Evolutionary conservation across 2,797 vertebrate species (phyloP).

Genomic region (Gallinago solitaria): DNA sequence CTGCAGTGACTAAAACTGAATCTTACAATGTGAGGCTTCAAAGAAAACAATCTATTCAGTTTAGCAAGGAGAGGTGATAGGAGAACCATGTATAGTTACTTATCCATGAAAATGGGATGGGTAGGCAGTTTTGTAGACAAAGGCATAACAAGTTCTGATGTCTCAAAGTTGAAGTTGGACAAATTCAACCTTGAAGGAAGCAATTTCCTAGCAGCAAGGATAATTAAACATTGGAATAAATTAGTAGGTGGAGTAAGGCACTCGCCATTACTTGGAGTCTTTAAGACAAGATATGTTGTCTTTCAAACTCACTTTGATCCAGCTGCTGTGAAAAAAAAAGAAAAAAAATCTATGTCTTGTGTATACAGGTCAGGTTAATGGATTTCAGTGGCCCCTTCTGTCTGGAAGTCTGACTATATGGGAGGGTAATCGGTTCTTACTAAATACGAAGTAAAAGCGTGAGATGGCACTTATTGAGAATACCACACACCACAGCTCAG

Average conservation of each 20-base stretch:
- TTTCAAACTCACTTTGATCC: not conserved
- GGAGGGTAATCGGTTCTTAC: not conserved
- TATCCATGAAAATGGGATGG: conserved; percentile 36
- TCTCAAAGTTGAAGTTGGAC: not conserved
- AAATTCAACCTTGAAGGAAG: conserved; percentile 47
- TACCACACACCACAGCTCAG: not conserved
- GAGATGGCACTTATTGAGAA: not conserved
- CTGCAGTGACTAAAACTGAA: not conserved
- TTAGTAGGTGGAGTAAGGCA: conserved; percentile 11
- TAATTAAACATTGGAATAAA: conserved; percentile 57
- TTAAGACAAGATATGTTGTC: not conserved
- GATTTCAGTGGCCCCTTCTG: not conserved
- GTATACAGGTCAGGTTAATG: not conserved
- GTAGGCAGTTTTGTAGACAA: conserved; percentile 1
- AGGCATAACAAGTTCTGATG: conserved; percentile 6
- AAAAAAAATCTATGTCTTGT: not conserved
- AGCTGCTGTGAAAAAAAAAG: not conserved
- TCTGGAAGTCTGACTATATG: not conserved
- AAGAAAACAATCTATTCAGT: not conserved
- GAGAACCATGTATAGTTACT: not conserved
- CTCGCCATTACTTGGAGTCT: not conserved
- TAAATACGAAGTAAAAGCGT: not conserved
- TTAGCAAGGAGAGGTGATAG: not conserved
- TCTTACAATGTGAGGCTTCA: not conserved
- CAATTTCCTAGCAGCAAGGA: conserved; percentile 45